Evolutionary conservation across 1,140 invertebrate species (phyloP), one percentile per base, ranked within the genome.

Genomic region (Kradibia gibbosae): DNA sequence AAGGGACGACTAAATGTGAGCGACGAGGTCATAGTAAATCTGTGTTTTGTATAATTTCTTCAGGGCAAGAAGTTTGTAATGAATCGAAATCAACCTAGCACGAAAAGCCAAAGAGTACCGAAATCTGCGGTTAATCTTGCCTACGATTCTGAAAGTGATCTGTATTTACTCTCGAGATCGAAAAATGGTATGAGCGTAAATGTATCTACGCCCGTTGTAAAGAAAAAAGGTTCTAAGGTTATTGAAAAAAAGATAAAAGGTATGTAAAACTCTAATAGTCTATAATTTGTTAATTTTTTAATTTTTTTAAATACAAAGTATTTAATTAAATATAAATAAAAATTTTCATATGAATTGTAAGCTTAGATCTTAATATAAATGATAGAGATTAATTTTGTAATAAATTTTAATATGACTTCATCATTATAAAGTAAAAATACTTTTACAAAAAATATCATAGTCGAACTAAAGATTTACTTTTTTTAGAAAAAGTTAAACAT

Each of bases 61-160:
- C 50, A 79, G 77, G 34, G 65, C 53, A 79, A 60, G 67, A 71
- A 45, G 34, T 67, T 79, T 34, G 53, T 15, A 13, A 72, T 45
- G 67, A 71, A 65, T n/a, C 57, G 60, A 4, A 50, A 50, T 72
- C 39, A 65, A 1, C 73, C 15, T 8, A 62, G 53, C 15, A 11
- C 20, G 11, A 62, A 28, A 20, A 62, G 50, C 31, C n/a, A 67
- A 13, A 28, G 42, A 22, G 22, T n/a, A 3, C 25, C 57, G 28
- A 70, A 34, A 17, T 70, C 60, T 1, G 62, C 62, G 65, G 34
- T 39, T 5, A 78, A 70, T 70, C 22, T 70, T 17, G 62, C 45
- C 1, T 78, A 50, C 10, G 62, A 70, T 15, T 22, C 76, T 22
- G 60, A 78, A 22, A 31, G 7, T 25, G 28, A 77, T 13, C 15